phyloP scores from a whole-genome alignment of 2,113 vertebrate species.

The Chloebia gouldiae region DNA sequence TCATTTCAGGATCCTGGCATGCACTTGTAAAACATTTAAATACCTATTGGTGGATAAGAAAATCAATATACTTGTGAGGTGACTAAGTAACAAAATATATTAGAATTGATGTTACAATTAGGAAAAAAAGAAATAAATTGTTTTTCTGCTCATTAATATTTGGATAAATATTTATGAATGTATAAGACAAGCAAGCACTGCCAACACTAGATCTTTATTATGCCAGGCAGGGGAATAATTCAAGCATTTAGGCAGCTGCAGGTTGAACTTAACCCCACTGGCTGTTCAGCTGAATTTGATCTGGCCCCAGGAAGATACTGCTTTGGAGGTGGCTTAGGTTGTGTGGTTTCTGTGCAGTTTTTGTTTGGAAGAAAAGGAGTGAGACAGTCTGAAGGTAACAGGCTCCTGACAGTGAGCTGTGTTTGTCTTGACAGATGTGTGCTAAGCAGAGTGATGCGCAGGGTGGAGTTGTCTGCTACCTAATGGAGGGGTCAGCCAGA shows the following conservation, averaged over 20 bases:
- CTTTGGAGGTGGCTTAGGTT: not conserved
- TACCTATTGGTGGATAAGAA: conserved; percentile 7
- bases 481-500: not conserved
- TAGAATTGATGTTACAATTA: conserved; percentile 68
- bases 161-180: conserved; percentile 19
- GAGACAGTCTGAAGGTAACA: not conserved
- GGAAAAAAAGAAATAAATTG: conserved; percentile 59
- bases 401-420: not conserved
- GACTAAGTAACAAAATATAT: conserved; percentile 37
- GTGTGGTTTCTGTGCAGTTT: not conserved
- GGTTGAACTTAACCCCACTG: not conserved
- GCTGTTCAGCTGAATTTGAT: not conserved
- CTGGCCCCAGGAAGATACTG: not conserved
- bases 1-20: conserved; percentile 27
- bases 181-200: conserved; percentile 23
- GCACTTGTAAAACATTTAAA: conserved; percentile 26
- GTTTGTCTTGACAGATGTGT: not conserved
- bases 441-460: not conserved
- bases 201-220: conserved; percentile 52
- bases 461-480: not conserved
- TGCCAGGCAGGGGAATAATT: conserved; percentile 7
- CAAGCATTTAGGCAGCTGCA: conserved; percentile 23
- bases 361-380: not conserved
- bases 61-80: conserved; percentile 7
- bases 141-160: conserved; percentile 38